These are phyloP conservation scores for Cryptoblepharus egeriae DNA, from an alignment of 2,797 vertebrate species.

Conservation along the genomic window DNA sequence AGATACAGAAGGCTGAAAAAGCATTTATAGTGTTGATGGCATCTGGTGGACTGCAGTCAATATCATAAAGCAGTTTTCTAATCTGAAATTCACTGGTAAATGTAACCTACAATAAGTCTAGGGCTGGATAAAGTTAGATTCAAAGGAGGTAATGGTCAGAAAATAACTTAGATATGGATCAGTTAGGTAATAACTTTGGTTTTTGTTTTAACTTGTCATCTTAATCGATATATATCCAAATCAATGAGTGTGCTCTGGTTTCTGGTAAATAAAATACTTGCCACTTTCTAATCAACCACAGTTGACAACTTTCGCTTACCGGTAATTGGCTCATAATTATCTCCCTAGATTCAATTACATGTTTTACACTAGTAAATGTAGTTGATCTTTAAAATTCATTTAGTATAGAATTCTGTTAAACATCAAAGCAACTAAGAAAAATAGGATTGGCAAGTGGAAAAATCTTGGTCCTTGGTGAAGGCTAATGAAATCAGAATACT, in stretches of 20 bases:
- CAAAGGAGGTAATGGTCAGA: not conserved
- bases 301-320: constrained; percentile 6
- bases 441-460: no score
- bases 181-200: not conserved
- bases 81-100: not conserved
- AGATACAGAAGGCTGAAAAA: not conserved
- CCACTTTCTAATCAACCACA: constrained; percentile 6
- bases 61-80: not conserved
- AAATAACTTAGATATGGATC: not conserved
- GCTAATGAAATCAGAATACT: no score
- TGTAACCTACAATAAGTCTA: not conserved
- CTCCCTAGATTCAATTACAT: no score
- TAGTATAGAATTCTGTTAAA: no score
- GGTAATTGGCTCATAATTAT: constrained; percentile 2
- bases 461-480: no score
- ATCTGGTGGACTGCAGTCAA: not conserved
- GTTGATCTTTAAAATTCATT: no score
- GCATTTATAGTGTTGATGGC: not conserved
- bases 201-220: constrained; percentile 12
- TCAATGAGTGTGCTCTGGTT: constrained; percentile 9
- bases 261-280: constrained; percentile 26
- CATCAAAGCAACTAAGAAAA: no score
- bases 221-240: constrained; percentile 17
- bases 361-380: no score
- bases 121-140: not conserved